A percentile compares a stretch with the other conserved stretches of the same genome.
Evolutionary conservation across 2,113 vertebrate genomes (phyloP).

Genomic region (Pachyramphus minor): DNA sequence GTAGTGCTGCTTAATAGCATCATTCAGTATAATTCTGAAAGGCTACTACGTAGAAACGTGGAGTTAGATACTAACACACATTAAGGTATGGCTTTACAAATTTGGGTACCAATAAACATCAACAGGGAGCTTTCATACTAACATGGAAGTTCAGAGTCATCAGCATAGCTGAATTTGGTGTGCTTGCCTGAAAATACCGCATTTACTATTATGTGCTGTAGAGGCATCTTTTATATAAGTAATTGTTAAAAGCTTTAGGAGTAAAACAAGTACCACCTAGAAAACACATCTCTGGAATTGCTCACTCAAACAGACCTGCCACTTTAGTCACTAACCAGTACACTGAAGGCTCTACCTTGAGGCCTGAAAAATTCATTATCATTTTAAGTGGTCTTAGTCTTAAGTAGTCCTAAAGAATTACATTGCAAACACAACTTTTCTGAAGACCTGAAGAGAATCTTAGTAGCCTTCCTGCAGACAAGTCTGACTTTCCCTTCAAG

Average conservation of each 20-base stretch:
- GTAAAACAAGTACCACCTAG: background rate
- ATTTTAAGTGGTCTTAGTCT: background rate
- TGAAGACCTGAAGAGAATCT: background rate
- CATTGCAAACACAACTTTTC: background rate
- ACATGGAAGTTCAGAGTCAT: background rate
- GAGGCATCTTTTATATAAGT: background rate
- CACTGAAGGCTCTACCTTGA: background rate
- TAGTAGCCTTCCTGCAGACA: background rate
- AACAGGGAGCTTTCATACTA: background rate
- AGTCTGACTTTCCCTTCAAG: background rate
- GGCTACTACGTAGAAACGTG: background rate
- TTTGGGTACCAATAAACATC: background rate
- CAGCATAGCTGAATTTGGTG: slow-evolving; percentile 3
- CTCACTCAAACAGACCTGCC: background rate
- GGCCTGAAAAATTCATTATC: background rate
- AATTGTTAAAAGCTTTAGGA: slow-evolving; percentile 38
- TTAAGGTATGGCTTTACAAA: background rate
- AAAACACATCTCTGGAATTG: background rate
- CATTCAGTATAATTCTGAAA: slow-evolving; percentile 5
- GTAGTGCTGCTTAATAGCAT: slow-evolving; percentile 27
- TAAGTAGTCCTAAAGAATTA: background rate
- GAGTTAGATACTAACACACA: slow-evolving; percentile 4
- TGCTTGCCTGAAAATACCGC: slow-evolving; percentile 56
- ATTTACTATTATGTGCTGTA: slow-evolving; percentile 39
- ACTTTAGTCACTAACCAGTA: background rate